Conservation (phyloP, 2,797 vertebrate genomes). For the Poeciliopsis turneri region DNA sequence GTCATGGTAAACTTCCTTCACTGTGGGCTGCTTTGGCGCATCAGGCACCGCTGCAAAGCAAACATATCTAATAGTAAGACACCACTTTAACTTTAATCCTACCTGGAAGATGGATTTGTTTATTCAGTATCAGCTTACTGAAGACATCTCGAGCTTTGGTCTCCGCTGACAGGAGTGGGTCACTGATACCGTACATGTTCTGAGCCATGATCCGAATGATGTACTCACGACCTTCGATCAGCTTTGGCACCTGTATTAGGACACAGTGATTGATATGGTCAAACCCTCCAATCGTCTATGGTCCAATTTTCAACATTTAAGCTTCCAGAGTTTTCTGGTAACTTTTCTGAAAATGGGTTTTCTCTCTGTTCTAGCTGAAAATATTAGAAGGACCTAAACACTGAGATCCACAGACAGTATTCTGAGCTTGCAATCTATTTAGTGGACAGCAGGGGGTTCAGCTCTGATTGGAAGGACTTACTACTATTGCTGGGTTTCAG, state of each 20-base stretch:
- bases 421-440: background rate
- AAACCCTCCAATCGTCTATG: background rate
- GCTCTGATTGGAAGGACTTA: background rate
- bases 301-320: background rate
- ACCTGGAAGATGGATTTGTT: background rate
- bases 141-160: constrained; percentile 93
- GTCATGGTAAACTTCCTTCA: constrained; percentile 93
- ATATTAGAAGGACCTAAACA: background rate
- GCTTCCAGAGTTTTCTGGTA: background rate
- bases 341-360: background rate
- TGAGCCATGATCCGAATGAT: constrained; percentile 96
- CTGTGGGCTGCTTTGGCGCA: constrained; percentile 89
- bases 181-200: constrained; percentile 96
- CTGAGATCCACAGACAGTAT: background rate
- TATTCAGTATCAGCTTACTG: constrained; percentile 81
- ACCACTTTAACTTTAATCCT: background rate
- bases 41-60: constrained; percentile 89
- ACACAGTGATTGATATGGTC: background rate
- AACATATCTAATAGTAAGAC: constrained; percentile 21
- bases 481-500: background rate
- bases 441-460: background rate
- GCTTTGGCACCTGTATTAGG: constrained; percentile 83
- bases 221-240: constrained; percentile 96
- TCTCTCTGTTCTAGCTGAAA: background rate
- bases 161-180: constrained; percentile 91